Conservation (phyloP, 2,888 invertebrate genomes). For the Odontothrips loti region DNA sequence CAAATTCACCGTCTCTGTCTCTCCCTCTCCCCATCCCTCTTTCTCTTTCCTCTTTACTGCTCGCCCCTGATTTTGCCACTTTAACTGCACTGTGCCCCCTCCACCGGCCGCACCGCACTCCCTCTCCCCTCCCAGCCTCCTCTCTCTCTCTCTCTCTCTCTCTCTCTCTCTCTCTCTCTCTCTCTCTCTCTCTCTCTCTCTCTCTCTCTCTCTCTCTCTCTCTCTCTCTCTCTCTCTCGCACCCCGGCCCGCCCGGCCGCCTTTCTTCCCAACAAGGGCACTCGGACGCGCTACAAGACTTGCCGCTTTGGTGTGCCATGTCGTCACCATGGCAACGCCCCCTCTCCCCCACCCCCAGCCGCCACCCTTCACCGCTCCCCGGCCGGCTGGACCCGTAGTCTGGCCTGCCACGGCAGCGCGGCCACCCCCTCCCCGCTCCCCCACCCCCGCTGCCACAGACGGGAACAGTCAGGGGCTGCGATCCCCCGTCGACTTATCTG, state of each 20-base stretch:
- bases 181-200: background rate
- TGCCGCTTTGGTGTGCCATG: slow-evolving; percentile 15
- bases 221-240: background rate
- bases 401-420: no score
- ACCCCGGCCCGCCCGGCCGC: background rate
- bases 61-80: no score
- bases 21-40: background rate
- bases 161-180: background rate
- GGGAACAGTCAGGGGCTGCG: background rate
- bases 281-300: slow-evolving; percentile 25
- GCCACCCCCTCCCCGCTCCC: background rate
- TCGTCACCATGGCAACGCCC: background rate
- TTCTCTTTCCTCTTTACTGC: background rate
- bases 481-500: background rate
- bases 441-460: background rate
- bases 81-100: no score
- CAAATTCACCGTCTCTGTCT: background rate
- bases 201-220: background rate
- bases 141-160: background rate
- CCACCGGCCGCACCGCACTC: background rate
- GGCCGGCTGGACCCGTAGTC: background rate
- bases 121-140: background rate
- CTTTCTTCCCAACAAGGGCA: slow-evolving; percentile 6
- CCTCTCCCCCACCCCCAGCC: background rate
- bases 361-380: background rate